Base-by-base conservation (phyloP, 2,888 invertebrate genomes). In the Athalia rosae region DNA sequence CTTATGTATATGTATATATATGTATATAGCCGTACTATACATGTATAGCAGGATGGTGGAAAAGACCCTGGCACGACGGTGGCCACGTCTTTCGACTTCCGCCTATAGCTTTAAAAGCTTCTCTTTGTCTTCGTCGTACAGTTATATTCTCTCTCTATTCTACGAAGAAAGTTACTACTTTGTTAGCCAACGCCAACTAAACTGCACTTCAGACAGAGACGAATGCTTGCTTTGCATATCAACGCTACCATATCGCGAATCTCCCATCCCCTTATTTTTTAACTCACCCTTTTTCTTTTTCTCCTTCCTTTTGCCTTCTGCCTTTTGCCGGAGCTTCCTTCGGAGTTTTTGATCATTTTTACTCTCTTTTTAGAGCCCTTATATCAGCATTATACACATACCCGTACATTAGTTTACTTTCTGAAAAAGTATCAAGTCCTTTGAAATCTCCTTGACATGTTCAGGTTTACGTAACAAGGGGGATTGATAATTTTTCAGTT, bases 181-280 rank as follows among this genome's bases (percentile, higher is more conserved):
- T 71, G 69, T 71, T 71, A 58, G 56, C 69, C 58, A 58, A 58
- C 56, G 58, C 41, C 50, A 41, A 71, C 69, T 71, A 58, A 71
- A 71, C 69, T 71, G 69, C 69, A 71, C n/a, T 71, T 45, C 43
- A 58, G 69, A 71, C 69, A 71, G 56, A 71, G 69, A 71, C 69
- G 69, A 71, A 71, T 71, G 69, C 45, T 71, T 71, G 13, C 69
- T 71, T 71, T 71, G 69, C 69, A 71, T 71, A 71, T 71, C 69
- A 71, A 71, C 69, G 69, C 69, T 45, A 58, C 69, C 69, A 58
- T 71, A 71, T 71, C 69, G 69, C 45, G 56, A 45, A 50, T 53
- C 67, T 62, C 41, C 43, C 11, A 48, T 67, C 5, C 8, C 11
- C 43, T 11, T 11, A 62, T 15, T 15, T 5, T 4, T 43, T 43